Conservation (phyloP, 92 coral and sea anemone genomes). For the Paramuricea clavata region DNA sequence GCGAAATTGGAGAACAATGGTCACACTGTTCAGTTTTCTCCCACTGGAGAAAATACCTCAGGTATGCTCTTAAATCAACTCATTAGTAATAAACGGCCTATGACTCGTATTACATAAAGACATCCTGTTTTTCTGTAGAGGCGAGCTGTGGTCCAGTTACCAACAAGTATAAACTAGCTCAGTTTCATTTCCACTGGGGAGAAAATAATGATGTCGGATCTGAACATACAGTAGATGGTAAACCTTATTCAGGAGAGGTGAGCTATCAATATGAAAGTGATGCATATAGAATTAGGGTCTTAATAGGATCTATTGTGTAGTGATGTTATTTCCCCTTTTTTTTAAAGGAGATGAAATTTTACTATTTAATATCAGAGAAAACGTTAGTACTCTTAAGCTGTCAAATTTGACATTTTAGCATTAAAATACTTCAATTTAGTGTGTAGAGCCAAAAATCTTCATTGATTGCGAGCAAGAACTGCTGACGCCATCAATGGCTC, state of each 20-base stretch:
- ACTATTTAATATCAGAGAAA: too few relatives aligned
- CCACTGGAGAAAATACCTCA: conserved; percentile 41
- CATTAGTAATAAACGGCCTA: too few relatives aligned
- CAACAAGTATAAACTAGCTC: conserved; percentile 42
- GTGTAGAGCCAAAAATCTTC: too few relatives aligned
- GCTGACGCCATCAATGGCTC: too few relatives aligned
- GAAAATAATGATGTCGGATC: conserved; percentile 68
- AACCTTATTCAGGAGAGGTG: conserved; percentile 74
- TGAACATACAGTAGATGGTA: conserved; percentile 79
- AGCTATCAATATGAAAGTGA: neutral
- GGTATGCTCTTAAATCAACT: conserved; percentile 30
- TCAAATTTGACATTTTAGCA: too few relatives aligned
- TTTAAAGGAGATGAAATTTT: too few relatives aligned
- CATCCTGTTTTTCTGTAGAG: neutral
- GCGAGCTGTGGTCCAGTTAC: conserved; percentile 25
- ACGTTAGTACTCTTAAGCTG: too few relatives aligned
- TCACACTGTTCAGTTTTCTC: conserved; percentile 35
- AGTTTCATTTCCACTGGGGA: conserved; percentile 80
- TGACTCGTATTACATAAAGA: neutral
- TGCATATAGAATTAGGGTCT: too few relatives aligned
- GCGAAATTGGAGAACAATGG: conserved; percentile 50
- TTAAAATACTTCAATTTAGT: too few relatives aligned
- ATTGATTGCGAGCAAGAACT: too few relatives aligned
- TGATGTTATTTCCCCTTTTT: too few relatives aligned
- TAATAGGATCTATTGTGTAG: too few relatives aligned